Conservation (phyloP, 2,113 vertebrate genomes). For the Stigmatopora nigra region DNA sequence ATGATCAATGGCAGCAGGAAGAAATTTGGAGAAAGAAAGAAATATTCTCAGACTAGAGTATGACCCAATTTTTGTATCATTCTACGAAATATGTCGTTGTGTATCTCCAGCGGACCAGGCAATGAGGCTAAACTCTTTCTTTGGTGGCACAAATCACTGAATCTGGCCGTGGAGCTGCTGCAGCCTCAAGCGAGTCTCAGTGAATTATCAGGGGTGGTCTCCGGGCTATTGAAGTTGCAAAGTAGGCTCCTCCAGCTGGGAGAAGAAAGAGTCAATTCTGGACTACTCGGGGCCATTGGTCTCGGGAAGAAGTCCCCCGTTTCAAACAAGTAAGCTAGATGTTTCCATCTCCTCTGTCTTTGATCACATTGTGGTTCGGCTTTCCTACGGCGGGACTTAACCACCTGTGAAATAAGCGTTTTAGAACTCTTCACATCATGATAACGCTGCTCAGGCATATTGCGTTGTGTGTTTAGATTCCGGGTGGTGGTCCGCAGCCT, state of each 20-base stretch:
- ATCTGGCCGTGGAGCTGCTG: conserved; percentile 74
- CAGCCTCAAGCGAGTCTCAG: conserved; percentile 79
- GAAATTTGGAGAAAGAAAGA: too few relatives aligned
- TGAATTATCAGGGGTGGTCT: conserved; percentile 60
- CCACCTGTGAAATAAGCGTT: not conserved
- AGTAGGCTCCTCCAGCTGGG: conserved; percentile 76
- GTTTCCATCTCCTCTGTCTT: too few relatives aligned
- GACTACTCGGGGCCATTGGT: conserved; percentile 87
- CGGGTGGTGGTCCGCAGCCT: conserved; percentile 84
- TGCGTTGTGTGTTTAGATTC: conserved; percentile 69
- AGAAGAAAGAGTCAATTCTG: conserved; percentile 84
- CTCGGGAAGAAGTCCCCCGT: conserved; percentile 87
- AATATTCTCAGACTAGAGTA: not conserved
- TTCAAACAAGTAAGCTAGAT: conserved; percentile 77
- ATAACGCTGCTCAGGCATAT: too few relatives aligned
- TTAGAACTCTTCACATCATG: not conserved
- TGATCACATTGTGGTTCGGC: too few relatives aligned
- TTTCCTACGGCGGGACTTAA: not conserved
- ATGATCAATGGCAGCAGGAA: too few relatives aligned
- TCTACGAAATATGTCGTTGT: not conserved
- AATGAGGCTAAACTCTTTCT: conserved; percentile 95
- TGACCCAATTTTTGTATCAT: not conserved
- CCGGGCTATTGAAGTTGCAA: conserved; percentile 74
- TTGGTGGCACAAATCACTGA: conserved; percentile 92
- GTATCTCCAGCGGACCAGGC: conserved; percentile 67